Evolutionary conservation across 2,797 vertebrate species (phyloP).

Genomic region (Liparis tanakae): DNA sequence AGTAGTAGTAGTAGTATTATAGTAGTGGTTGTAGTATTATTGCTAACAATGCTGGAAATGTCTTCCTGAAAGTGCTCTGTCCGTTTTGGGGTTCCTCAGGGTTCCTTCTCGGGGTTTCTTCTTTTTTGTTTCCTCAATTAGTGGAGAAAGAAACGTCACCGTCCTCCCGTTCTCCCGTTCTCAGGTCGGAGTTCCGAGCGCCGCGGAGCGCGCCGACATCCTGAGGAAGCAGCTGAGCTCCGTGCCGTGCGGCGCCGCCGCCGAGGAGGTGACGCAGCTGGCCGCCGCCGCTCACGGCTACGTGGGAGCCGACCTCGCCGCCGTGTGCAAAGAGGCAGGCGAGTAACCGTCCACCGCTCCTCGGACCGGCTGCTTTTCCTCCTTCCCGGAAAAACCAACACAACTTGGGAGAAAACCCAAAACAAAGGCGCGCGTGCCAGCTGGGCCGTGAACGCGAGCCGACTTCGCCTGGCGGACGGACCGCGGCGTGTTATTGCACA

Average conservation of each 20-base stretch:
- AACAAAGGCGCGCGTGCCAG: conserved; percentile 43
- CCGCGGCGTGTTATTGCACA: conserved; percentile 33
- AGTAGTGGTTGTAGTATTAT: too few species aligned
- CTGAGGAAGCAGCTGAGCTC: conserved; percentile 86
- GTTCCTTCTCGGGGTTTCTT: background rate
- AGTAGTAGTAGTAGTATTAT: too few species aligned
- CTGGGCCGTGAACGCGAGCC: conserved; percentile 16
- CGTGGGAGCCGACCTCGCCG: conserved; percentile 93
- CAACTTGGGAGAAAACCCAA: conserved; percentile 8
- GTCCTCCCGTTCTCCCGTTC: background rate
- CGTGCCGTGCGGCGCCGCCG: conserved; percentile 82
- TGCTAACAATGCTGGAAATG: background rate
- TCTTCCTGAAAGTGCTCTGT: background rate
- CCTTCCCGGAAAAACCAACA: too few species aligned
- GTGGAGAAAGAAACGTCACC: background rate
- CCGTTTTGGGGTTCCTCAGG: background rate
- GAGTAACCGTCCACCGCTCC: conserved; percentile 46
- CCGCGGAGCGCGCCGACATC: conserved; percentile 89
- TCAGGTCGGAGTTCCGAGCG: conserved; percentile 88
- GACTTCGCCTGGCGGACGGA: conserved; percentile 8
- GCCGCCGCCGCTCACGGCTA: conserved; percentile 91
- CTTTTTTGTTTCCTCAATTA: too few species aligned
- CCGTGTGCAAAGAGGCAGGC: conserved; percentile 96
- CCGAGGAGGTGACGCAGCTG: conserved; percentile 83
- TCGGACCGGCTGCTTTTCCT: too few species aligned